phyloP scores from a whole-genome alignment of 1,140 invertebrate genomes.

The Pygmarrhopalites habei region DNA sequence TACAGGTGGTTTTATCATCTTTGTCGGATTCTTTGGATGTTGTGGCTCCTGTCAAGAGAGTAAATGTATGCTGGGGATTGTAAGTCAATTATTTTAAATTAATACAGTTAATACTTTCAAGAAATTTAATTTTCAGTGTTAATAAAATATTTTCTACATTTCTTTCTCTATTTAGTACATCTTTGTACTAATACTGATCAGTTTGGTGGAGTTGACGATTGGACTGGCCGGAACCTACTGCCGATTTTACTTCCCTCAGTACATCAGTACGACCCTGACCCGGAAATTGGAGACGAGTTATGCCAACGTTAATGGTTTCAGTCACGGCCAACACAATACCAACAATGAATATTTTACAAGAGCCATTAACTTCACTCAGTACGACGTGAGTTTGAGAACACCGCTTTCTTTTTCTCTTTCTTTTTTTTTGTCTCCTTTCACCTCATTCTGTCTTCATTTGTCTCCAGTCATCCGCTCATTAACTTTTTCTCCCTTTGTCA shows the following conservation, averaged over 20 bases:
- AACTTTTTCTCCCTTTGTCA: no score
- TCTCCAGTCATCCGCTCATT: no score
- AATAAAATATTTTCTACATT: background rate
- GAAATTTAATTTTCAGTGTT: conserved; percentile 3
- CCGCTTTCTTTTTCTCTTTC: background rate
- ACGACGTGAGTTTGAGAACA: conserved; percentile 46
- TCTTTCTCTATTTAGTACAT: conserved; percentile 46
- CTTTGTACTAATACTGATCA: conserved; percentile 47
- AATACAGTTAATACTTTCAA: conserved; percentile 1
- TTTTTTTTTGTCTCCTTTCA: background rate
- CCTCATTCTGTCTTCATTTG: background rate
- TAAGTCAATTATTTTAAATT: conserved; percentile 42
- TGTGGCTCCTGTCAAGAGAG: conserved; percentile 48
- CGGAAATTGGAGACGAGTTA: conserved; percentile 45
- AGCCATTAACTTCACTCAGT: conserved; percentile 51
- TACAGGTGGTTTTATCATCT: no score
- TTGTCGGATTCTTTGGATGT: conserved; percentile 52
- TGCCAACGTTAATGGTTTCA: conserved; percentile 44
- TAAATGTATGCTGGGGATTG: conserved; percentile 48
- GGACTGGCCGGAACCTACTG: conserved; percentile 40
- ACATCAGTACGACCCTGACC: conserved; percentile 44
- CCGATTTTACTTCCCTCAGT: conserved; percentile 44
- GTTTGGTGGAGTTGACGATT: conserved; percentile 40
- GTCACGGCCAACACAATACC: no score
- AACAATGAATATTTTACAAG: conserved; percentile 45